These are phyloP conservation scores for Cassiopea xamachana DNA, from an alignment of 30 jellyfish, hydroid and myxozoan species.

Conservation along the genomic window DNA sequence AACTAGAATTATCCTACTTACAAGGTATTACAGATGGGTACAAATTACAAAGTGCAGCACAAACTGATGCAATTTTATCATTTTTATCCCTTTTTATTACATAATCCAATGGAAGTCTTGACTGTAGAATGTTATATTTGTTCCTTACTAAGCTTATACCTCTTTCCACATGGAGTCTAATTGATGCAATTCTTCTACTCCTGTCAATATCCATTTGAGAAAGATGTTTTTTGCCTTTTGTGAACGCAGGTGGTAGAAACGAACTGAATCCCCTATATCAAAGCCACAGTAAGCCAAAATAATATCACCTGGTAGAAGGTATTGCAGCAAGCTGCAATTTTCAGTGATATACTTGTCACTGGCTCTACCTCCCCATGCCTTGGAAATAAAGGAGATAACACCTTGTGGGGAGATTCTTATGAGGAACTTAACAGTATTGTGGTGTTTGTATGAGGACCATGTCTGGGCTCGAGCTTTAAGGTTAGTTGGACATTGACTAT, in stretches of 20 bases:
- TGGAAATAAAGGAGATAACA: slow-evolving; percentile 64
- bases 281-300: slow-evolving; percentile 85
- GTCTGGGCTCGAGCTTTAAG: slow-evolving; percentile 12
- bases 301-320: slow-evolving; percentile 61
- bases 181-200: slow-evolving; percentile 59
- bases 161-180: slow-evolving; percentile 16
- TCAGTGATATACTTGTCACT: slow-evolving; percentile 65
- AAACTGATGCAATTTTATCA: slow-evolving; percentile 27
- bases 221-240: slow-evolving; percentile 54
- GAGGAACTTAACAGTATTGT: slow-evolving; percentile 63
- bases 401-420: slow-evolving; percentile 78
- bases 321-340: slow-evolving; percentile 33
- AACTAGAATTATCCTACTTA: neutral
- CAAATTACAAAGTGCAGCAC: slow-evolving; percentile 45
- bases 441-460: slow-evolving; percentile 83
- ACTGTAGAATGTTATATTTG: slow-evolving; percentile 46
- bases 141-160: neutral
- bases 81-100: slow-evolving; percentile 16
- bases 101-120: slow-evolving; percentile 39
- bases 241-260: neutral
- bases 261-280: slow-evolving; percentile 5
- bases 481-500: too few species aligned
- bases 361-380: slow-evolving; percentile 80
- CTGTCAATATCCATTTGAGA: slow-evolving; percentile 43
- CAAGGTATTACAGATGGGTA: slow-evolving; percentile 35